A percentile compares a stretch with the other conserved stretches of the same genome.
These are phyloP conservation scores for Stomatorhinus walkeri DNA, from an alignment of 2,797 vertebrate genomes.

Conservation along the genomic window DNA sequence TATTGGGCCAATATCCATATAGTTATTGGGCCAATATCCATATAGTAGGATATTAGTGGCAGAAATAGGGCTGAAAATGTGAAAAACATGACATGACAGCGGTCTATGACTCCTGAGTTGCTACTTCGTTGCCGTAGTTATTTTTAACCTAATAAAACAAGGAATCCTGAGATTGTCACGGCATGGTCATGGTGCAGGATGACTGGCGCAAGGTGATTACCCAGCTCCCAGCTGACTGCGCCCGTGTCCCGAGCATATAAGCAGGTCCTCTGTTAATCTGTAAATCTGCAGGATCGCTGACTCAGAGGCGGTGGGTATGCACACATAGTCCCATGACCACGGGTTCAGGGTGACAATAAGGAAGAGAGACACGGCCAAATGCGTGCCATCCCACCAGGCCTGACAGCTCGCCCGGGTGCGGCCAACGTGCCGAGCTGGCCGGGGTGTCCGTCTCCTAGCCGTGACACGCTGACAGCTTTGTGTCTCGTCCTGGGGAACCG, in stretches of 20 bases:
- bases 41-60: not conserved
- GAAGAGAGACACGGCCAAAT: not conserved
- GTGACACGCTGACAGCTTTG: not conserved
- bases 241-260: slow-evolving; percentile 23
- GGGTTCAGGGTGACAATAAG: not conserved
- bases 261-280: slow-evolving; percentile 33
- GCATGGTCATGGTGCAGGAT: not conserved
- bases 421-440: not conserved
- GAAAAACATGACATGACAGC: not conserved
- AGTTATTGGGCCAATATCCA: not conserved
- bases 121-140: not conserved
- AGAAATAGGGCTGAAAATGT: no score
- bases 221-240: not conserved
- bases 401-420: not conserved
- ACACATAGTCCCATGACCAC: not conserved
- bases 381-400: not conserved
- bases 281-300: slow-evolving; percentile 29
- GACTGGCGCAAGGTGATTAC: not conserved
- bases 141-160: not conserved
- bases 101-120: not conserved
- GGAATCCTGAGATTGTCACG: not conserved
- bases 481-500: slow-evolving; percentile 20
- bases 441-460: not conserved
- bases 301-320: slow-evolving; percentile 20
- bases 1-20: not conserved